Conservation (phyloP, 2,797 vertebrate species). For the Euthynnus affinis region DNA sequence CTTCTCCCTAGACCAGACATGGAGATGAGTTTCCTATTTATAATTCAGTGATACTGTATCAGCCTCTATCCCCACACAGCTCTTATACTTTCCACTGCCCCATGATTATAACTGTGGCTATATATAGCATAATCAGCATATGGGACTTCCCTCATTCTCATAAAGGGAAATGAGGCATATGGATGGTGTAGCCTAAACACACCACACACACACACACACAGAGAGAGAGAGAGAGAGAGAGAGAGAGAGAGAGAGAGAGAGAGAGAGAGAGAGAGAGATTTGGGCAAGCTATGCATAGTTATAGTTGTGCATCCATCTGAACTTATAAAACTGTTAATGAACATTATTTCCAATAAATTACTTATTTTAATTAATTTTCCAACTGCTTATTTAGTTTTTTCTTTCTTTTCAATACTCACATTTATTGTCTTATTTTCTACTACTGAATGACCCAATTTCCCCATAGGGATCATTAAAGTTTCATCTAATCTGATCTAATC, state of each 20-base stretch:
- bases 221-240: no score
- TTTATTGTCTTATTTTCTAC: constrained; percentile 17
- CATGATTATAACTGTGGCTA: constrained; percentile 87
- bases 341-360: constrained; percentile 2
- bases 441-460: constrained; percentile 22
- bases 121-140: constrained; percentile 89
- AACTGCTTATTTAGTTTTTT: constrained; percentile 24
- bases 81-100: constrained; percentile 76
- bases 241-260: no score
- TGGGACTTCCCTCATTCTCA: constrained; percentile 86
- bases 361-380: background rate
- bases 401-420: background rate
- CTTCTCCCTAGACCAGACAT: constrained; percentile 34
- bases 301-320: constrained; percentile 20
- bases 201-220: constrained; percentile 71
- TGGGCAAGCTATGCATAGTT: constrained; percentile 16
- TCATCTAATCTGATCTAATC: constrained; percentile 46
- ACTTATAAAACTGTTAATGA: constrained; percentile 4
- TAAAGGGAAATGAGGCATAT: constrained; percentile 90
- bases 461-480: constrained; percentile 49
- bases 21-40: constrained; percentile 52
- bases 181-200: constrained; percentile 47
- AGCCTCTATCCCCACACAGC: constrained; percentile 46
- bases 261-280: no score
- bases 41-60: constrained; percentile 63